Evolutionary conservation across 2,797 vertebrate genomes (phyloP), one percentile per base, ranked within the genome.

Genomic region (Distichodus sexfasciatus): DNA sequence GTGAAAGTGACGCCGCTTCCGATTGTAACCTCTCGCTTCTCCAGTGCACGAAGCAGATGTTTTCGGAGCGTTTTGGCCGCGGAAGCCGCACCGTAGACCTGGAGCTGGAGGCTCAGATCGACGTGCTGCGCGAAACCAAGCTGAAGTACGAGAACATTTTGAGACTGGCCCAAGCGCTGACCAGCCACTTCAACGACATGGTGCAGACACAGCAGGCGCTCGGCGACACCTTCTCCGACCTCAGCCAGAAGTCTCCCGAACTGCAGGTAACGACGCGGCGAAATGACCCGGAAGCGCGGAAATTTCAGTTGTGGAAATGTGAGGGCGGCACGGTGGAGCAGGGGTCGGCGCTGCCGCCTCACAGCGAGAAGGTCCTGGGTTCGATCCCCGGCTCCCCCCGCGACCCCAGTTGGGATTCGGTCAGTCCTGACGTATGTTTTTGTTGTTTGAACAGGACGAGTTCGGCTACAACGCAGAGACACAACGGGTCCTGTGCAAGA

Each of bases 381-480:
- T n/a, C n/a, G n/a, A n/a, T n/a, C n/a, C n/a, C n/a, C n/a, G n/a
- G n/a, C n/a, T n/a, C n/a, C 31, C 9, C 31, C 31, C 9, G 31
- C n/a, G 9, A 4, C 4, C 31, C 31, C 31, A 4, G 4, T 4
- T 9, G 31, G 4, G 4, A 33, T 33, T 33, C 9, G 31, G 31
- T 4, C 31, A 33, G 4, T 4, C 31, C 4, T 4, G 31, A 9
- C 9, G 31, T 33, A 4, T 33, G 31, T 33, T 33, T 4, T 4
- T 33, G 31, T 33, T 33, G 31, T 4, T 4, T 33, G 31, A 33
- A 33, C 84, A 98, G 97, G 97, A 99, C 64, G 97, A 99, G 87
- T 99, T 99, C 69, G 96, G 97, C 4, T 98, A 97, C 79, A 99
- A 99, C 0, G 97, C 96, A 0, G 97, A 99, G 83, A 98, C 96